Evolutionary conservation across 2,113 vertebrate species (phyloP), one percentile per base, ranked within the genome.

Genomic region (Castor canadensis): DNA sequence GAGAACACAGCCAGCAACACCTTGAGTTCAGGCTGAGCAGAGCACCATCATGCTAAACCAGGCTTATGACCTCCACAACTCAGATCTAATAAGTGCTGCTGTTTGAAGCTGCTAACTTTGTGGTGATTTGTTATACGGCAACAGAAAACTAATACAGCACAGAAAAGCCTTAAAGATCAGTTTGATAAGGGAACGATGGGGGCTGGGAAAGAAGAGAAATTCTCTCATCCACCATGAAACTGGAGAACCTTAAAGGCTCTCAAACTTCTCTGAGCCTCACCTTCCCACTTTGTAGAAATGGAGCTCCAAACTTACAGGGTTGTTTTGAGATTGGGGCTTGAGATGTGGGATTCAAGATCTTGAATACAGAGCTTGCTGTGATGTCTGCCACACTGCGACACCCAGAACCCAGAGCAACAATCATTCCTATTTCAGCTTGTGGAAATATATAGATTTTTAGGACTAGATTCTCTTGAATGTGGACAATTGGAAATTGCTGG

Each of bases 1-100:
- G 52, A 43, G 19, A 73, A 32, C 0, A 6, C 0, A 40, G 40
- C 12, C 0, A 0, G 13, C 4, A 0, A 35, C 40, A 52, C 12
- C n/a, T 43, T 19, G 7, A 72, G 35, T 32, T 52, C 26, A 85
- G 56, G 64, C 28, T 20, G 58, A 90, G 47, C 32, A 38, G 30
- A 89, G 73, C 1, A 22, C 56, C 17, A 52, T 35, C n/a, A 0
- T 8, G 2, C 1, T 1, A 12, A 26, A n/a, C 2, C 1, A 20
- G 49, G 64, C 43, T 6, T 38, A 60, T 20, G 72, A 92, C 66
- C 28, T 32, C 6, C 22, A 47, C 66, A 32, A 67, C 54, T 73
- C 10, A 54, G 67, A 38, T 49, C 6, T 81, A 40, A 30, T 40
- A 45, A 17, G 38, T 13, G 67, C 20, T 22, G 40, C 9, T 64